A percentile compares a stretch with the other conserved stretches of the same genome.
phyloP scores from a whole-genome alignment of 2,888 invertebrate species.

The Phengaris alcon region DNA sequence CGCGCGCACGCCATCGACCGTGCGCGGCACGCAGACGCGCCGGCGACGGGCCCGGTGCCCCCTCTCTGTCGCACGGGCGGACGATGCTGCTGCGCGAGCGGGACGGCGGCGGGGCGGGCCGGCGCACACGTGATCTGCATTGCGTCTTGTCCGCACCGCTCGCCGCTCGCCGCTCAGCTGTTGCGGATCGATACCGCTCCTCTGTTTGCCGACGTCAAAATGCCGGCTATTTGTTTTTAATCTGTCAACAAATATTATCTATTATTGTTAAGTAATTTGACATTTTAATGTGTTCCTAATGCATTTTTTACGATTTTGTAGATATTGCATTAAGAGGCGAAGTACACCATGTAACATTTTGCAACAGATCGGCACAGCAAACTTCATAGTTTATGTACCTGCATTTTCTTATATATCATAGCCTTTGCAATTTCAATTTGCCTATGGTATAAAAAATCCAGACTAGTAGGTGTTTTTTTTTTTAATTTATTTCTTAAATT shows the following conservation, averaged over 20 bases:
- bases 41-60: constrained; percentile 55
- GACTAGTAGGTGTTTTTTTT: too few relatives aligned
- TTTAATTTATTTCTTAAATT: too few relatives aligned
- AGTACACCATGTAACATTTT: too few relatives aligned
- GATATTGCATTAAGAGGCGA: neutral
- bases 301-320: neutral
- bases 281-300: neutral
- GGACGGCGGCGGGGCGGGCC: constrained; percentile 58
- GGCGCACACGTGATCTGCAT: constrained; percentile 78
- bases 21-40: constrained; percentile 70
- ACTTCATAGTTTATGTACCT: too few relatives aligned
- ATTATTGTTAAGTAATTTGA: constrained; percentile 4
- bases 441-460: too few relatives aligned
- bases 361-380: neutral
- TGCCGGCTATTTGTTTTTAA: constrained; percentile 31
- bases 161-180: constrained; percentile 66
- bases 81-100: constrained; percentile 36
- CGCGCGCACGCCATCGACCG: constrained; percentile 43
- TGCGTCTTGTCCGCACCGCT: constrained; percentile 76
- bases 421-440: too few relatives aligned
- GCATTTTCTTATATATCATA: too few relatives aligned
- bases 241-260: constrained; percentile 22
- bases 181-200: constrained; percentile 56
- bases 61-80: constrained; percentile 39
- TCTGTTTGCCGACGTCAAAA: constrained; percentile 41